Evolutionary conservation across 2,888 invertebrate species (phyloP).

Genomic region (Dione vanillae): DNA sequence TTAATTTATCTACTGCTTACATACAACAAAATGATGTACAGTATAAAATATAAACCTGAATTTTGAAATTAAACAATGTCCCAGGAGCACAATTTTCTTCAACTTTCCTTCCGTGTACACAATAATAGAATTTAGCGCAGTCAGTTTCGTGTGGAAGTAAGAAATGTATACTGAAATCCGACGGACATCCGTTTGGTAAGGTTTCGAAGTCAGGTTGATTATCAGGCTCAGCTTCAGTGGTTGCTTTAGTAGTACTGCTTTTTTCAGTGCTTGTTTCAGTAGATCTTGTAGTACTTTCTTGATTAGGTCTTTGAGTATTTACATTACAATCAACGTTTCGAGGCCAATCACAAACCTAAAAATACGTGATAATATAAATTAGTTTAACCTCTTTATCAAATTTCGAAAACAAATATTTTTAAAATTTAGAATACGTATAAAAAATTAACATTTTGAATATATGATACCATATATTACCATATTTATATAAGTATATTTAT

Average conservation of each 20-base stretch:
- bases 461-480: no score
- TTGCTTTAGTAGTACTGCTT: not conserved
- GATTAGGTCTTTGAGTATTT: not conserved
- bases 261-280: not conserved
- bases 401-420: no score
- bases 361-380: not conserved
- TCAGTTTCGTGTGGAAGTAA: constrained; percentile 57
- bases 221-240: not conserved
- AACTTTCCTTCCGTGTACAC: constrained; percentile 57
- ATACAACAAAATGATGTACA: no score
- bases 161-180: constrained; percentile 43
- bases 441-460: no score
- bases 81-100: constrained; percentile 54
- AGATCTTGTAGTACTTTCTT: not conserved
- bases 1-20: no score
- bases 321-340: constrained; percentile 7
- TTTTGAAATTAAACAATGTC: constrained; percentile 55
- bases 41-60: constrained; percentile 58
- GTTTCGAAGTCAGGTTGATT: not conserved
- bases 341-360: constrained; percentile 7
- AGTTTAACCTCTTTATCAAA: not conserved
- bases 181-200: constrained; percentile 39
- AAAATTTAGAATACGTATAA: no score
- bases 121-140: constrained; percentile 69
- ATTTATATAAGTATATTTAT: no score